Percentiles rank a stretch among this genome's conserved stretches.
phyloP scores from a whole-genome alignment of 2,113 vertebrate species.

The Grallaria varia region DNA sequence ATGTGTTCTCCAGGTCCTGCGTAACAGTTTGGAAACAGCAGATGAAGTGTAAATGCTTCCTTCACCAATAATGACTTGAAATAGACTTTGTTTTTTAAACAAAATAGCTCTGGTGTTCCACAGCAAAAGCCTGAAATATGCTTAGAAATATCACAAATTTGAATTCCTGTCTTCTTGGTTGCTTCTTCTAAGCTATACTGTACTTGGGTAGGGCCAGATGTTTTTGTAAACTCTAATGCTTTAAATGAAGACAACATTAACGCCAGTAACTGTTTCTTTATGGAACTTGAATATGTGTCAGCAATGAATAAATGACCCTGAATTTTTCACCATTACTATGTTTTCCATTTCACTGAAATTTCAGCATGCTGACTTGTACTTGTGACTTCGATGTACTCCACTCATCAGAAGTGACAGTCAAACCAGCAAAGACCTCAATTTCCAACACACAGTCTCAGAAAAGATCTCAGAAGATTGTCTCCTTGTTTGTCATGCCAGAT shows the following conservation, averaged over 20 bases:
- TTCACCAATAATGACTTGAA: background rate
- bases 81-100: too few relatives aligned
- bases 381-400: background rate
- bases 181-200: background rate
- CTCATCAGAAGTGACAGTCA: background rate
- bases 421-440: background rate
- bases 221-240: background rate
- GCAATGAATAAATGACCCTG: background rate
- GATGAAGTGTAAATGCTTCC: background rate
- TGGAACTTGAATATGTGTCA: background rate
- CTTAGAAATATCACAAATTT: background rate
- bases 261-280: background rate
- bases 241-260: background rate
- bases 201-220: background rate
- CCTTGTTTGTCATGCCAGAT: background rate
- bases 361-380: background rate
- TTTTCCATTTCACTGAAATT: background rate
- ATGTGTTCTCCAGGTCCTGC: background rate
- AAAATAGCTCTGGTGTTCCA: background rate
- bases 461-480: background rate
- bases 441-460: background rate
- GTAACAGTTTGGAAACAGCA: background rate
- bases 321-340: background rate
- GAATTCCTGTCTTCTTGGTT: background rate
- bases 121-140: background rate